Conservation (phyloP, 2,888 invertebrate species). For the Drosophila algonquin region DNA sequence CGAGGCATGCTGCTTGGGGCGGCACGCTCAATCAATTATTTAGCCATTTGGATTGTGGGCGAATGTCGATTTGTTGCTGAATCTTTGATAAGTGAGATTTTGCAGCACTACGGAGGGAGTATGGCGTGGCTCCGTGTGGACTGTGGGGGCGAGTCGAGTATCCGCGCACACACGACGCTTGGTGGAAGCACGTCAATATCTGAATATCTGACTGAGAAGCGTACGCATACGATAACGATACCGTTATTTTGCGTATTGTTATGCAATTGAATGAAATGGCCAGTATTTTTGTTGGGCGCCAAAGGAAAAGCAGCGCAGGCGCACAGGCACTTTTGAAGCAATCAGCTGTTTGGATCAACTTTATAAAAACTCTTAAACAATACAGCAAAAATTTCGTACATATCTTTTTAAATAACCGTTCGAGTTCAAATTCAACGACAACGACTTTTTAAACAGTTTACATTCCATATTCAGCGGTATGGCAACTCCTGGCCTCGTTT, state of each 20-base stretch:
- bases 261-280: constrained; percentile 66
- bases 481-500: background rate
- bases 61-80: constrained; percentile 29
- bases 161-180: constrained; percentile 53
- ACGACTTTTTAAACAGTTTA: background rate
- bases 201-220: constrained; percentile 73
- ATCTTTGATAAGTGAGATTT: constrained; percentile 18
- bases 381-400: background rate
- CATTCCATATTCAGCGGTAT: background rate
- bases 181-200: constrained; percentile 71
- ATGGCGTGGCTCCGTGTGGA: constrained; percentile 7
- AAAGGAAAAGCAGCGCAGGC: constrained; percentile 57
- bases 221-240: constrained; percentile 67
- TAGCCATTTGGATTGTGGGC: constrained; percentile 46
- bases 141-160: constrained; percentile 1
- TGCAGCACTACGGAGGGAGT: constrained; percentile 26
- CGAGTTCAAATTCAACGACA: background rate
- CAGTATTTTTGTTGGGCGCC: constrained; percentile 67
- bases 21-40: constrained; percentile 50
- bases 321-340: constrained; percentile 28
- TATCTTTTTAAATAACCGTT: background rate
- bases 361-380: background rate
- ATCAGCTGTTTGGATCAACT: constrained; percentile 55
- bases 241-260: constrained; percentile 68
- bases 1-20: constrained; percentile 45